Evolutionary conservation across 2,797 vertebrate species (phyloP).

Genomic region (Galaxias olidus): DNA sequence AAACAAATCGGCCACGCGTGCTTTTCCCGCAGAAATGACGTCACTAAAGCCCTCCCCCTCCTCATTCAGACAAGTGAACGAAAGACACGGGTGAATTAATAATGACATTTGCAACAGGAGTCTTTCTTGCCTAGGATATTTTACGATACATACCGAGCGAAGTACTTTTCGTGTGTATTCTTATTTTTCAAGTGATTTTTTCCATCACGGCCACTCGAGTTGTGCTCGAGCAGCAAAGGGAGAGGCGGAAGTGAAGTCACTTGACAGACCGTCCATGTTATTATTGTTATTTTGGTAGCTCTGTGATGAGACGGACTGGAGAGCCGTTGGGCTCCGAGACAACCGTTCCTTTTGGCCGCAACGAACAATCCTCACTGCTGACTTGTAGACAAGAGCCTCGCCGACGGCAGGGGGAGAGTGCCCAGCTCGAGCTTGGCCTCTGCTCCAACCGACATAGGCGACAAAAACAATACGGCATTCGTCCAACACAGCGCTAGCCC

Average conservation of each 20-base stretch:
- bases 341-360: slow-evolving; percentile 55
- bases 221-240: slow-evolving; percentile 66
- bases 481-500: slow-evolving; percentile 46
- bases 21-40: slow-evolving; percentile 79
- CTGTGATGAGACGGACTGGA: slow-evolving; percentile 77
- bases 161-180: slow-evolving; percentile 1
- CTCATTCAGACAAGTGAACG: slow-evolving; percentile 34
- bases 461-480: slow-evolving; percentile 62
- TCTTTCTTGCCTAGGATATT: not conserved
- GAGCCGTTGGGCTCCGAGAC: slow-evolving; percentile 63
- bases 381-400: slow-evolving; percentile 66
- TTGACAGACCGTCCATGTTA: slow-evolving; percentile 84
- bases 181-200: too few relatives aligned
- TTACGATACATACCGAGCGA: too few relatives aligned
- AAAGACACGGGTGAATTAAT: slow-evolving; percentile 35
- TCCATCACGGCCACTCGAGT: slow-evolving; percentile 42
- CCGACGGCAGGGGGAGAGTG: slow-evolving; percentile 66
- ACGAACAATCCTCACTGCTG: slow-evolving; percentile 55
- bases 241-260: slow-evolving; percentile 85
- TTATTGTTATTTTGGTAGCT: slow-evolving; percentile 84
- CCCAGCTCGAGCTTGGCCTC: slow-evolving; percentile 60
- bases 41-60: slow-evolving; percentile 61
- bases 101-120: slow-evolving; percentile 38
- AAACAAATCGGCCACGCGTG: slow-evolving; percentile 82
- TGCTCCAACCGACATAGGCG: slow-evolving; percentile 54